Evolutionary conservation across 2,888 invertebrate genomes (phyloP).

Genomic region (Drosophila demipolita): DNA sequence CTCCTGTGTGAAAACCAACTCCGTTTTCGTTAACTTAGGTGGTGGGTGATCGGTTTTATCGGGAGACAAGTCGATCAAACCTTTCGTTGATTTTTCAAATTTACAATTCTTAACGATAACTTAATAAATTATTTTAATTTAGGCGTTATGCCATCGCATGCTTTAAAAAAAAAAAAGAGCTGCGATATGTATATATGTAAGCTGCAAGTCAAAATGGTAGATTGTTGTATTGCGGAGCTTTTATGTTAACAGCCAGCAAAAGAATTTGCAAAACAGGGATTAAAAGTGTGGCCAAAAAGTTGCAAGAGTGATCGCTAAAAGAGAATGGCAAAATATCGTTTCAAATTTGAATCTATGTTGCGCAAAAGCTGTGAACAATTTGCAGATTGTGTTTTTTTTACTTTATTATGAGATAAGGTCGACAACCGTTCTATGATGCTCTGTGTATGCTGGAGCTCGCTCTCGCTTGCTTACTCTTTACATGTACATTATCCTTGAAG

Average conservation of each 20-base stretch:
- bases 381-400: not conserved
- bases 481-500: conserved; percentile 45
- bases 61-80: not conserved
- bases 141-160: not conserved
- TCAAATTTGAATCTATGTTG: conserved; percentile 1
- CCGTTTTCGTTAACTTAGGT: conserved; percentile 13
- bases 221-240: not conserved
- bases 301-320: conserved; percentile 4
- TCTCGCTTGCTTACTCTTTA: conserved; percentile 4
- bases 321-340: conserved; percentile 41
- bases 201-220: conserved; percentile 30
- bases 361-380: conserved; percentile 10
- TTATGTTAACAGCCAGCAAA: conserved; percentile 20
- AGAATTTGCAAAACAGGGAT: conserved; percentile 19
- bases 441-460: conserved; percentile 25
- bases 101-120: not conserved
- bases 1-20: conserved; percentile 35
- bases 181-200: not conserved
- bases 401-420: conserved; percentile 49
- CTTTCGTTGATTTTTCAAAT: not conserved
- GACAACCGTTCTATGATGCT: conserved; percentile 74
- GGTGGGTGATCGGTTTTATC: conserved; percentile 32
- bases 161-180: not conserved
- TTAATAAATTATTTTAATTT: conserved; percentile 5
- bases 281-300: conserved; percentile 53